Conservation (phyloP, 2,113 vertebrate species). For the Trachemys scripta region DNA sequence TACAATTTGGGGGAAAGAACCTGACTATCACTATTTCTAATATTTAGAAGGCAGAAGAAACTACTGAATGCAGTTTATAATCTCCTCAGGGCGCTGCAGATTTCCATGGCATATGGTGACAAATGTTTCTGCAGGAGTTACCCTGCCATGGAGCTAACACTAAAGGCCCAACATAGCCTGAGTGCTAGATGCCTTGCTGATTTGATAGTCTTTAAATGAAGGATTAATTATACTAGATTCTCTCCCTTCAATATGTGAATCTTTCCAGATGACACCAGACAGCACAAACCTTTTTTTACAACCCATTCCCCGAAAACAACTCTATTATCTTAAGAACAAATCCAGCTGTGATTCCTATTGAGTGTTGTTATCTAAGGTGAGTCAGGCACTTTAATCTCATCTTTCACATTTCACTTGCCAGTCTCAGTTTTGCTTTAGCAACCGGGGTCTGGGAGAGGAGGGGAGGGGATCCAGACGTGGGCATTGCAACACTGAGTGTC, state of each 20-base stretch:
- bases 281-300: constrained; percentile 64
- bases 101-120: constrained; percentile 14
- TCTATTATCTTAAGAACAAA: constrained; percentile 64
- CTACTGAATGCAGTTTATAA: neutral
- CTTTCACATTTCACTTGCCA: neutral
- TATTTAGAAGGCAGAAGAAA: neutral
- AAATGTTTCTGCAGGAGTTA: constrained; percentile 56
- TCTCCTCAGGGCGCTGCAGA: constrained; percentile 23
- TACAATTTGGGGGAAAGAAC: neutral
- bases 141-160: constrained; percentile 52
- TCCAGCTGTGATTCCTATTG: neutral
- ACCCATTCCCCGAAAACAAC: constrained; percentile 42
- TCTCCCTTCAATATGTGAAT: constrained; percentile 43
- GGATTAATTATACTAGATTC: constrained; percentile 53
- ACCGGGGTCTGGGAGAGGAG: neutral
- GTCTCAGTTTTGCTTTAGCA: neutral
- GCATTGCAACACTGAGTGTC: neutral
- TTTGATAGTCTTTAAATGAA: constrained; percentile 50
- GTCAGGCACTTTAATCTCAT: constrained; percentile 9
- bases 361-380: constrained; percentile 33
- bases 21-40: neutral
- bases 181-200: constrained; percentile 56
- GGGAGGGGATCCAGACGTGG: neutral
- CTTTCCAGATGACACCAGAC: constrained; percentile 64
- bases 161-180: constrained; percentile 60